Evolutionary conservation across 2,797 vertebrate genomes (phyloP), one percentile per base, ranked within the genome.

Genomic region (Neopelma chrysocephalum): DNA sequence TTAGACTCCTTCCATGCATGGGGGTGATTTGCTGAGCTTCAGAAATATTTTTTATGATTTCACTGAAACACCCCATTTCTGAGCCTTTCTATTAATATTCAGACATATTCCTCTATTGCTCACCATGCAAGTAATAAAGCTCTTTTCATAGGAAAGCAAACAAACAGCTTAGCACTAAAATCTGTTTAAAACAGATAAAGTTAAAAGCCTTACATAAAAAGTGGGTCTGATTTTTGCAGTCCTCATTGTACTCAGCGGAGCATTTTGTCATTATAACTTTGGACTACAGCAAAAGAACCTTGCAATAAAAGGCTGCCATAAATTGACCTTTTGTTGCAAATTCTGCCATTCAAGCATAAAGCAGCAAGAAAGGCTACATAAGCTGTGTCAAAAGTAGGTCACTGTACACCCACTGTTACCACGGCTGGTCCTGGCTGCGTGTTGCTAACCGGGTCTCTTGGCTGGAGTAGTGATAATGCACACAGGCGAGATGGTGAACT

Each of bases 281-380:
- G 38, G 60, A 73, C 68, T 91, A 82, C 6, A 80, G 82, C 61
- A 70, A 89, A 94, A 93, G 80, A 88, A 58, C 53, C 62, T 84
- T 77, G 70, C 90, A 82, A 77, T 96, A 71, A 96, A 97, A 96
- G 75, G 78, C 86, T 95, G 70, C 78, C 86, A 90, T 88, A 96
- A 95, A 96, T 71, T 89, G 96, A 95, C 90, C 96, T 94, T 95
- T 95, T 96, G 95, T 91, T 94, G 85, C 62, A 79, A 94, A 90
- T 94, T 95, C 88, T 96, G 90, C 91, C 93, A 94, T 91, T 96
- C 91, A 94, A 94, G 94, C 95, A 97, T 90, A 96, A 94, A 96
- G 91, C 73, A 90, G 77, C 62, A 93, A 43, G 93, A 84, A 94
- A 94, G 77, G 87, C 95, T 90, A 70, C 87, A 90, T 83, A 90